These are phyloP conservation scores for Sanderia malayensis DNA, from an alignment of 30 jellyfish, hydroid and myxozoan genomes.

Conservation along the genomic window DNA sequence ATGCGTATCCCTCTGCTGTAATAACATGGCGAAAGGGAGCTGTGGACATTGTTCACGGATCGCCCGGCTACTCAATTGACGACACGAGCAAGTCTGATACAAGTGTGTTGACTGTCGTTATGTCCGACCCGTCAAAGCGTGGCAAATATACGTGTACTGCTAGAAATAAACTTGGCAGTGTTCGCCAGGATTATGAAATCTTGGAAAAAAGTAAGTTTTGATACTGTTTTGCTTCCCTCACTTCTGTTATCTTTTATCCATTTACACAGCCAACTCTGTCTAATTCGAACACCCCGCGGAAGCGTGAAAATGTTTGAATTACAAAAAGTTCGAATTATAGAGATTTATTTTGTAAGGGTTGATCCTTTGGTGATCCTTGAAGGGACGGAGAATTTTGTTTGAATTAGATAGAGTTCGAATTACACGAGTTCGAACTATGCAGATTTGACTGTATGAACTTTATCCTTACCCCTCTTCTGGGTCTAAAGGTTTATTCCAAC, in stretches of 20 bases:
- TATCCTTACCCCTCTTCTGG: not conserved
- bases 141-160: conserved; percentile 74
- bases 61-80: conserved; percentile 41
- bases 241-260: too few relatives aligned
- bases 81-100: conserved; percentile 27
- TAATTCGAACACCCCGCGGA: too few relatives aligned
- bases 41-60: conserved; percentile 35
- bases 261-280: not conserved
- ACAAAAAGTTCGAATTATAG: too few relatives aligned
- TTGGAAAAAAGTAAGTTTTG: conserved; percentile 57
- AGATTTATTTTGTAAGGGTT: too few relatives aligned
- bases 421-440: too few relatives aligned
- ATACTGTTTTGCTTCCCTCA: not conserved
- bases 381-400: too few relatives aligned
- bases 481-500: not conserved
- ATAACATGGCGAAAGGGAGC: conserved; percentile 63
- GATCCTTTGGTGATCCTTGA: too few relatives aligned
- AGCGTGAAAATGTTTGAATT: too few relatives aligned
- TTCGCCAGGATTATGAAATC: conserved; percentile 64
- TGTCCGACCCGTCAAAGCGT: conserved; percentile 34
- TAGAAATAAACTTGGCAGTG: conserved; percentile 52
- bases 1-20: conserved; percentile 72
- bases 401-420: too few relatives aligned
- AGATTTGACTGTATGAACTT: not conserved
- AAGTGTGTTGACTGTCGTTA: conserved; percentile 51